phyloP scores from a whole-genome alignment of 2,797 vertebrate species.

The Glyptemys insculpta region DNA sequence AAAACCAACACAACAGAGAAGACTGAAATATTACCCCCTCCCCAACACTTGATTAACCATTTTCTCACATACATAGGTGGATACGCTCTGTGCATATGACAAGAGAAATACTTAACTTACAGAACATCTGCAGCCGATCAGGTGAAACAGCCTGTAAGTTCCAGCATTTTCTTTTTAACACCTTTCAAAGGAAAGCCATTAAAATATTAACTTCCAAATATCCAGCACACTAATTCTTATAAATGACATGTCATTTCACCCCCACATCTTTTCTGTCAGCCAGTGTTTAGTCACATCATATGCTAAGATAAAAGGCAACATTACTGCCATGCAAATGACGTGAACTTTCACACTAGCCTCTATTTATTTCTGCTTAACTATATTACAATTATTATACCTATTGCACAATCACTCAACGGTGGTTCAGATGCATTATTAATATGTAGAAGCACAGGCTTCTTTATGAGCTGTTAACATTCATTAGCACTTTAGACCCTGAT shows the following conservation, averaged over 20 bases:
- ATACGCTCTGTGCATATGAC: rapidly evolving
- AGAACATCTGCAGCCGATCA: neutral
- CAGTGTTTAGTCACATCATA: rapidly evolving
- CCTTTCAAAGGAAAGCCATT: neutral
- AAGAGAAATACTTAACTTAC: rapidly evolving
- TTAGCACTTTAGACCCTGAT: neutral
- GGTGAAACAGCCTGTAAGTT: rapidly evolving
- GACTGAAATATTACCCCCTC: rapidly evolving
- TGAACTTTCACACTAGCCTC: neutral
- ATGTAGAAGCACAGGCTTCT: neutral
- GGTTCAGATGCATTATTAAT: neutral
- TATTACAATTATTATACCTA: rapidly evolving
- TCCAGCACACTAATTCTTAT: rapidly evolving
- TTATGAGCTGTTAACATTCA: neutral
- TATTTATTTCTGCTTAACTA: neutral
- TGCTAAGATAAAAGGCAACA: rapidly evolving
- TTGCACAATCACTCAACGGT: rapidly evolving
- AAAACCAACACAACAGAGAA: rapidly evolving
- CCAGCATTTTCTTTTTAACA: rapidly evolving
- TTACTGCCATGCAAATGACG: rapidly evolving
- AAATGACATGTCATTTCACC: rapidly evolving
- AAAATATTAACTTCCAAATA: rapidly evolving
- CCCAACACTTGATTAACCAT: rapidly evolving
- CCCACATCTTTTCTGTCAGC: rapidly evolving
- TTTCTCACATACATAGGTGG: rapidly evolving